Conservation (phyloP, 2,113 vertebrate genomes). For the Sminthopsis crassicaudata region DNA sequence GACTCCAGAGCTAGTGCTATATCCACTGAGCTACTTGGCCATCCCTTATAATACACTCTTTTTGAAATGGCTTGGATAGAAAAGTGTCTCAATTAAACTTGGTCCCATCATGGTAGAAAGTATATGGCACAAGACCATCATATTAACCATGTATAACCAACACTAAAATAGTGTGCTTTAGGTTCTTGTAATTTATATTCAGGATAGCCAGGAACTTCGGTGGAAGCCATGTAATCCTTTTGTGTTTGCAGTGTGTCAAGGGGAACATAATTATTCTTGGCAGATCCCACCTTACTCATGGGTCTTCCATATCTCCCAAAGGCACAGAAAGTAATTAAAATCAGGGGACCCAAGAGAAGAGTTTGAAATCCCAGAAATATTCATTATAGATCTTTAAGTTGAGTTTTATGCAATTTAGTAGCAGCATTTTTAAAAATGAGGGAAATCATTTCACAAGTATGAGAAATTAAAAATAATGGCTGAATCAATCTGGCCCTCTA, state of each 20-base stretch:
- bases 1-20: too few relatives aligned
- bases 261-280: neutral
- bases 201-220: neutral
- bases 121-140: neutral
- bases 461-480: neutral
- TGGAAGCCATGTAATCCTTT: neutral
- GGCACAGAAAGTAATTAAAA: neutral
- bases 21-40: too few relatives aligned
- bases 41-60: neutral
- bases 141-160: neutral
- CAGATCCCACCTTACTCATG: rapidly evolving
- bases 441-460: rapidly evolving
- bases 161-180: neutral
- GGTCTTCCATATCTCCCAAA: neutral
- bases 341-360: neutral
- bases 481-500: neutral
- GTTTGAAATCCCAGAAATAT: neutral
- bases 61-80: neutral
- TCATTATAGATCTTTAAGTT: rapidly evolving
- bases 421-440: neutral
- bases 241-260: neutral
- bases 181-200: neutral
- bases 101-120: neutral
- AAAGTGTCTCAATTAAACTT: neutral
- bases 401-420: too few relatives aligned